phyloP scores from a whole-genome alignment of 1,140 invertebrate genomes.

The Chlorops oryzae region DNA sequence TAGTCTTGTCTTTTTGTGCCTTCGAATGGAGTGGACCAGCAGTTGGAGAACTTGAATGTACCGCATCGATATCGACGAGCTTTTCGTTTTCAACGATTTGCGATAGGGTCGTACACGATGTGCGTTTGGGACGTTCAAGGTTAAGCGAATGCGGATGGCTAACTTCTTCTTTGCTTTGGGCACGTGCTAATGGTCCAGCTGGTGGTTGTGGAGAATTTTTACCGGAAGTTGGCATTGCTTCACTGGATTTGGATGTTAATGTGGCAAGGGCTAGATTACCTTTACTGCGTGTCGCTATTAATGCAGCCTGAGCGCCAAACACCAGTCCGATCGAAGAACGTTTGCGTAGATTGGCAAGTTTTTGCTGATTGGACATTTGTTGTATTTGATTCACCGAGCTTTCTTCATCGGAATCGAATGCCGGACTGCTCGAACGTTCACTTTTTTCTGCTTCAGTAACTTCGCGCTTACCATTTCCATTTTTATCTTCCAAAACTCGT shows the following conservation, averaged over 20 bases:
- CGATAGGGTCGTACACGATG: slow-evolving; percentile 42
- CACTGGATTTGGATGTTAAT: slow-evolving; percentile 40
- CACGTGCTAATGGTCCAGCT: slow-evolving; percentile 21
- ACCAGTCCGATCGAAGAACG: slow-evolving; percentile 43
- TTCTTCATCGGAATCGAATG: slow-evolving; percentile 92
- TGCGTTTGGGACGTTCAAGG: slow-evolving; percentile 36
- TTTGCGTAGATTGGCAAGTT: slow-evolving; percentile 37
- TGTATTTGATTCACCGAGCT: slow-evolving; percentile 52
- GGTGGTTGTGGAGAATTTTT: slow-evolving; percentile 25
- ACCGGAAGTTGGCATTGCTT: slow-evolving; percentile 34
- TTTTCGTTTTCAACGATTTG: slow-evolving; percentile 47
- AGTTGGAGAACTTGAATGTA: neutral
- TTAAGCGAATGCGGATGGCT: slow-evolving; percentile 19
- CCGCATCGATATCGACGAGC: slow-evolving; percentile 40
- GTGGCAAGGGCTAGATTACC: slow-evolving; percentile 43
- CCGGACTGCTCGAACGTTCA: slow-evolving; percentile 88
- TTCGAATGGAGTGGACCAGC: neutral
- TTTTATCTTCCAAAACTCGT: slow-evolving; percentile 42
- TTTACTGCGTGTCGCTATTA: slow-evolving; percentile 44
- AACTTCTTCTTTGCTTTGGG: slow-evolving; percentile 44
- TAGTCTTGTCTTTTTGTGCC: neutral
- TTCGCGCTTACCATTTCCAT: slow-evolving; percentile 49
- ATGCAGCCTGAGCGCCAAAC: slow-evolving; percentile 41
- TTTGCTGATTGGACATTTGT: slow-evolving; percentile 37
- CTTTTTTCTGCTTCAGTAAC: slow-evolving; percentile 61